Conservation (phyloP, 2,113 vertebrate genomes). For the Pogona vitticeps region DNA sequence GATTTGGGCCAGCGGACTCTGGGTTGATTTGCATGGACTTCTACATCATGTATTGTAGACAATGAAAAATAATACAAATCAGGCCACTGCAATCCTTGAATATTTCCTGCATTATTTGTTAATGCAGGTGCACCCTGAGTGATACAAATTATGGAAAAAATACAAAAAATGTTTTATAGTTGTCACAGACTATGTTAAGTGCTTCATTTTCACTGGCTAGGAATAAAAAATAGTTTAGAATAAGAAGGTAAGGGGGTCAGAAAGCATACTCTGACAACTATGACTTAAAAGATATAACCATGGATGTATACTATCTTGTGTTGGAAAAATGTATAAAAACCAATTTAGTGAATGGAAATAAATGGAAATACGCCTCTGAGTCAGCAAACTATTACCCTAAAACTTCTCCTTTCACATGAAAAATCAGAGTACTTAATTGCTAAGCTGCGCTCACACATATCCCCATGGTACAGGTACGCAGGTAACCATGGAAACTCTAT, state of each 20-base stretch:
- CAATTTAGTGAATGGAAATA: slow-evolving; percentile 55
- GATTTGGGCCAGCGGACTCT: neutral
- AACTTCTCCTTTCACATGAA: slow-evolving; percentile 62
- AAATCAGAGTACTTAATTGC: slow-evolving; percentile 71
- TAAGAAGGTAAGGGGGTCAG: slow-evolving; percentile 5
- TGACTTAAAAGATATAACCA: slow-evolving; percentile 54
- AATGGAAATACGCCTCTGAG: slow-evolving; percentile 55
- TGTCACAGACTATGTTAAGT: slow-evolving; percentile 23
- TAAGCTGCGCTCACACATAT: slow-evolving; percentile 65
- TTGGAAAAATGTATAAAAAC: slow-evolving; percentile 61
- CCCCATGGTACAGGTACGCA: slow-evolving; percentile 57
- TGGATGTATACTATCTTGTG: slow-evolving; percentile 38
- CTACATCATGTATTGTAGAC: too few species aligned
- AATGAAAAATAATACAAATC: too few species aligned
- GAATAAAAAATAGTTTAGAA: slow-evolving; percentile 44
- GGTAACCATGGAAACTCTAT: slow-evolving; percentile 75
- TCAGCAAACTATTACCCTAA: slow-evolving; percentile 62
- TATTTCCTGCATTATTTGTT: too few species aligned
- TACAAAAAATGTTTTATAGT: neutral
- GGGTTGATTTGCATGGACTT: too few species aligned
- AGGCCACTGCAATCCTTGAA: neutral
- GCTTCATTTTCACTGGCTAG: slow-evolving; percentile 9
- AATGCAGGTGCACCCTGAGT: neutral
- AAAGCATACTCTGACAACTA: slow-evolving; percentile 52
- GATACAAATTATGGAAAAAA: neutral